Evolutionary conservation across 30 jellyfish, hydroid and myxozoan genomes (phyloP).

Genomic region (Hydra vulgaris): DNA sequence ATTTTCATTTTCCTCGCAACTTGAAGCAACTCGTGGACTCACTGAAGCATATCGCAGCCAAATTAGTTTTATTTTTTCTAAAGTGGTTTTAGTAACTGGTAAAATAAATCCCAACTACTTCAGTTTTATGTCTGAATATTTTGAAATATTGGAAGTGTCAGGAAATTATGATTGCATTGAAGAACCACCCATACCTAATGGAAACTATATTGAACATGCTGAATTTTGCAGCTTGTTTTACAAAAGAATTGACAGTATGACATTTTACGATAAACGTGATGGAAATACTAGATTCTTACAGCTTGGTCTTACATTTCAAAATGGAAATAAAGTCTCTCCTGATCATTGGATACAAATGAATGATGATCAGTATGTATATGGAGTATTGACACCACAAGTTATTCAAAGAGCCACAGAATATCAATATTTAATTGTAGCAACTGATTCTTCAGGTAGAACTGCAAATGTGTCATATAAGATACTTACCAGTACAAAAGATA

Average conservation of each 20-base stretch:
- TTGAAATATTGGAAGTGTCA: background rate
- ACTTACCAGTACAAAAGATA: constrained; percentile 34
- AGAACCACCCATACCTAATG: constrained; percentile 49
- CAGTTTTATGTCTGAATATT: constrained; percentile 9
- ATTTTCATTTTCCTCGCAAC: constrained; percentile 2
- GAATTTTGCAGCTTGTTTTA: constrained; percentile 33
- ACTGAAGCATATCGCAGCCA: constrained; percentile 23
- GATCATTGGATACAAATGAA: constrained; percentile 84
- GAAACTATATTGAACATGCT: constrained; percentile 32
- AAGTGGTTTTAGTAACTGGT: background rate
- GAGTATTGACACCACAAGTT: constrained; percentile 43
- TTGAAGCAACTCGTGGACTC: constrained; percentile 13
- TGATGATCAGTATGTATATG: constrained; percentile 44
- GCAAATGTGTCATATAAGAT: constrained; percentile 65
- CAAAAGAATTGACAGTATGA: constrained; percentile 34
- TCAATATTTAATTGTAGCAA: constrained; percentile 58
- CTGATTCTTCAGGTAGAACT: constrained; percentile 82
- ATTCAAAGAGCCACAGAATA: constrained; percentile 33
- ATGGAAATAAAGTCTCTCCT: constrained; percentile 42
- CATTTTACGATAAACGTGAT: constrained; percentile 52
- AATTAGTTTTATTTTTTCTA: constrained; percentile 9
- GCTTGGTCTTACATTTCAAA: constrained; percentile 23
- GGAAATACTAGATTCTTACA: constrained; percentile 49
- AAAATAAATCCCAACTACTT: background rate
- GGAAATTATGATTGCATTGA: constrained; percentile 79